Evolutionary conservation across 2,888 invertebrate genomes (phyloP).

Genomic region (Camponotus fellah): DNA sequence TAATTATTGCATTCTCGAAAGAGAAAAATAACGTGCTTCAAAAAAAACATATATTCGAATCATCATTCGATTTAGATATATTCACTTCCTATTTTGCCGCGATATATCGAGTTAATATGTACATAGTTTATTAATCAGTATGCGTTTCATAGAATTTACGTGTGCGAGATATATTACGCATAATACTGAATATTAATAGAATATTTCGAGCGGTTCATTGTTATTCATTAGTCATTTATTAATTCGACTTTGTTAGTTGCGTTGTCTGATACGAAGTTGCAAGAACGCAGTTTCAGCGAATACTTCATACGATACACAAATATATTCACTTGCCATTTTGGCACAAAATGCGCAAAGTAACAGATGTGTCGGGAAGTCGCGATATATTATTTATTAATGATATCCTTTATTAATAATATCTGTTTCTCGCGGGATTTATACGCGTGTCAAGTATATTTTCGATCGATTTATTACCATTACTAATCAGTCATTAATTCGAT

Average conservation of each 20-base stretch:
- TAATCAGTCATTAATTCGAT: neutral
- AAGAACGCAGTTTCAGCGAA: no score
- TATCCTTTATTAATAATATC: neutral
- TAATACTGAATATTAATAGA: no score
- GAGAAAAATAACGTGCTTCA: neutral
- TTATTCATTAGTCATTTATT: no score
- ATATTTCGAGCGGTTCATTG: no score
- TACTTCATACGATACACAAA: no score
- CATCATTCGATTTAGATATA: neutral
- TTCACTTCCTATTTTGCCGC: neutral
- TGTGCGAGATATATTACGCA: no score
- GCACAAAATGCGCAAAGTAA: neutral
- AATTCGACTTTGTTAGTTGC: no score
- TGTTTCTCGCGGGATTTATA: neutral
- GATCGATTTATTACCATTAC: neutral
- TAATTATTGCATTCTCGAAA: neutral
- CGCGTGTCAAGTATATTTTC: neutral
- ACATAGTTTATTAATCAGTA: no score
- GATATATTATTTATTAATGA: neutral
- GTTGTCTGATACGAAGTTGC: no score
- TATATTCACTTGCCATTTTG: neutral
- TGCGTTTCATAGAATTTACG: no score
- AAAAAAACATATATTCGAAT: neutral
- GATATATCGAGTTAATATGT: no score
- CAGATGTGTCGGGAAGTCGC: neutral